Evolutionary conservation across 2,113 vertebrate species (phyloP).

Genomic region (Noctilio leporinus): DNA sequence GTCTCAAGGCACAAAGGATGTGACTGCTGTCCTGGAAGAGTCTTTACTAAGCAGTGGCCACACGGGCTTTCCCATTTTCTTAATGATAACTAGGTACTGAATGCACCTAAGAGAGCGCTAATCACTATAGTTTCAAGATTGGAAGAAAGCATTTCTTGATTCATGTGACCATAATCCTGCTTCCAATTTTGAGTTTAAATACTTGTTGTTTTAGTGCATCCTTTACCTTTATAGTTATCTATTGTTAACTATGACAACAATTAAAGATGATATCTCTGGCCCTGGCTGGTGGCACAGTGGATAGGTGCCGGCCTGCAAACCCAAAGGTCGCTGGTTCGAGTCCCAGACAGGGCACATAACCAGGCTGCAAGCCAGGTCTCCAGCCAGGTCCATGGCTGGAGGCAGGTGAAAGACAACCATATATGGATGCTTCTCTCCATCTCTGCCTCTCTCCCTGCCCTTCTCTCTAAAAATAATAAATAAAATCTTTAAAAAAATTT

Average conservation of each 20-base stretch:
- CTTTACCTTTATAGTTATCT: background rate
- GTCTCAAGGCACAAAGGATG: background rate
- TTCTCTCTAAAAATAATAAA: no score
- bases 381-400: no score
- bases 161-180: background rate
- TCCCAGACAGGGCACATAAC: no score
- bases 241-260: background rate
- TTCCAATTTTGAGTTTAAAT: background rate
- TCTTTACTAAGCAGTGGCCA: background rate
- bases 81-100: background rate
- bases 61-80: background rate
- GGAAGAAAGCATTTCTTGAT: background rate
- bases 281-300: no score
- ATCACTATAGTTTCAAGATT: background rate
- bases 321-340: no score
- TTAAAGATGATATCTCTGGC: background rate
- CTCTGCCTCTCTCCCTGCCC: no score
- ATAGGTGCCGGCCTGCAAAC: no score
- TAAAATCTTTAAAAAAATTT: no score
- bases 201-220: background rate
- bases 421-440: no score
- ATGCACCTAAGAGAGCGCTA: background rate
- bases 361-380: no score
- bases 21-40: background rate
- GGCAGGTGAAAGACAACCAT: no score